Conservation (phyloP, 2,113 vertebrate species). For the Eclectus roratus region DNA sequence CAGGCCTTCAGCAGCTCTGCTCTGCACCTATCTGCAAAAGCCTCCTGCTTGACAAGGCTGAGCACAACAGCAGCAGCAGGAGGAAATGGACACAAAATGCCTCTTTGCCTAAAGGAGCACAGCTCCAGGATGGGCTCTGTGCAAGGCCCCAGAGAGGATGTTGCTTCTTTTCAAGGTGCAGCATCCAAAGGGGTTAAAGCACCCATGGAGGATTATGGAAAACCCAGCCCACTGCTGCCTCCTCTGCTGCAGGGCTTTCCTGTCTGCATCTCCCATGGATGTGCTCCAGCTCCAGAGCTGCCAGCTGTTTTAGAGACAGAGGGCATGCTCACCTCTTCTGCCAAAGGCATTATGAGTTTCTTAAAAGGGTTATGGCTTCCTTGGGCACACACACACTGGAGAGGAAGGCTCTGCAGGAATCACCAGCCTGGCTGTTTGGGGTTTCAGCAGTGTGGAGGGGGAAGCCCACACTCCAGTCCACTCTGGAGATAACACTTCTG, state of each 20-base stretch:
- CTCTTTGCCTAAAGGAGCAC: neutral
- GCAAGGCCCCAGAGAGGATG: neutral
- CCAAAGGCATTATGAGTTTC: neutral
- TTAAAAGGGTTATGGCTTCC: neutral
- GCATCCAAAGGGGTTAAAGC: neutral
- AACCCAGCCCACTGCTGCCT: neutral
- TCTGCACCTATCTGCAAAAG: neutral
- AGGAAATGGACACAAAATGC: neutral
- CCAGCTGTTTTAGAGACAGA: neutral
- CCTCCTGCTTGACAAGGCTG: neutral
- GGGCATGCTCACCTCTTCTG: slow-evolving; percentile 9
- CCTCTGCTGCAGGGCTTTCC: neutral
- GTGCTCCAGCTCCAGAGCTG: neutral
- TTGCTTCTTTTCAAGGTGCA: neutral
- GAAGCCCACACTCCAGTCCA: neutral
- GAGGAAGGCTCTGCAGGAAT: neutral
- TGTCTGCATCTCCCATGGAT: neutral
- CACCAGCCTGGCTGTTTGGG: neutral
- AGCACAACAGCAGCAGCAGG: neutral
- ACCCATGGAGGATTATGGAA: neutral
- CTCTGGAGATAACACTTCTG: neutral
- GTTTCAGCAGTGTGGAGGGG: neutral
- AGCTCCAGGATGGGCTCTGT: neutral
- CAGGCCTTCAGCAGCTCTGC: neutral
- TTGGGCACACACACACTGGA: neutral